Evolutionary conservation across 2,797 vertebrate species (phyloP).

Genomic region (Trachurus trachurus): DNA sequence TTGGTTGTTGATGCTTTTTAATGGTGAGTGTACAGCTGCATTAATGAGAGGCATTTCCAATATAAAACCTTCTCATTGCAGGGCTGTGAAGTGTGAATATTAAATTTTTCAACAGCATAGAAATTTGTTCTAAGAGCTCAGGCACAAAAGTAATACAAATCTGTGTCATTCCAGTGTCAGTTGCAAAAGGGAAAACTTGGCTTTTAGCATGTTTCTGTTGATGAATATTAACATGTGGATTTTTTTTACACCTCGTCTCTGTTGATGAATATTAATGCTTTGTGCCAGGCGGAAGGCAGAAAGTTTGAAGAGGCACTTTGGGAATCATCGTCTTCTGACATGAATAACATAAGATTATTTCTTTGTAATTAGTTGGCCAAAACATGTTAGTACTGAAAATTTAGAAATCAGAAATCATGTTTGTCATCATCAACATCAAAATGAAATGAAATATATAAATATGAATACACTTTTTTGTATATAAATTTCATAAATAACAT

Average conservation of each 20-base stretch:
- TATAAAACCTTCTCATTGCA: neutral
- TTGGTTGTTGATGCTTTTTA: neutral
- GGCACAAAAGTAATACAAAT: constrained; percentile 18
- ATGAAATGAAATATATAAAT: neutral
- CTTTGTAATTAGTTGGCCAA: neutral
- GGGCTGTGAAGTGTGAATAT: constrained; percentile 24
- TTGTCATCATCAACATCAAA: no score
- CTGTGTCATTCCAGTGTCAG: constrained; percentile 11
- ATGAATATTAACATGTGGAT: constrained; percentile 31
- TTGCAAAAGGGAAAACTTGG: constrained; percentile 21
- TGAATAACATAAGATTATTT: neutral
- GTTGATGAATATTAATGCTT: constrained; percentile 36
- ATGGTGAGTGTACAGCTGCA: neutral
- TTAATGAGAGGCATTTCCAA: constrained; percentile 18
- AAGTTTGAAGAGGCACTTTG: neutral
- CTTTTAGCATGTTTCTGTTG: constrained; percentile 23
- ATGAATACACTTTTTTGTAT: neutral
- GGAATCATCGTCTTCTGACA: neutral
- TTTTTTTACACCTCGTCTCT: constrained; percentile 8
- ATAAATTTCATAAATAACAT: neutral
- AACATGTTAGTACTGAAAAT: neutral
- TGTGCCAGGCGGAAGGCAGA: neutral
- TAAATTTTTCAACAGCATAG: constrained; percentile 18
- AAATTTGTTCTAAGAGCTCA: neutral
- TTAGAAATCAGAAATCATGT: neutral